Conservation (phyloP, 2,888 invertebrate species). For the Andrena chrysosceles region DNA sequence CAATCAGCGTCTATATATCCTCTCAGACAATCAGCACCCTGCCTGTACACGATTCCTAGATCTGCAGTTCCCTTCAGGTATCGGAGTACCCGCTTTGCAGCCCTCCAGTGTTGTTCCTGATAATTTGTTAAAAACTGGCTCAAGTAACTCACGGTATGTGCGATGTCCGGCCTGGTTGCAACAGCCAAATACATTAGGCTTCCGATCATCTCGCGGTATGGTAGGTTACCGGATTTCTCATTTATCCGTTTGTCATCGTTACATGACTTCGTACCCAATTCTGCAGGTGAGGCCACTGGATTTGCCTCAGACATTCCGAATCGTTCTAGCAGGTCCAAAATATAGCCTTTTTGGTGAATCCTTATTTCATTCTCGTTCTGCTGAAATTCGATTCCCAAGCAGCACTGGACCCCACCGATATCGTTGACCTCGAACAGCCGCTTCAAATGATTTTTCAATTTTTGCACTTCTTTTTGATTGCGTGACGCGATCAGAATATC, state of each 20-base stretch:
- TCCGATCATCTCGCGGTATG: slow-evolving; percentile 5
- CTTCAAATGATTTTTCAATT: neutral
- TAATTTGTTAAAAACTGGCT: slow-evolving; percentile 43
- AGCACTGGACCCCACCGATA: neutral
- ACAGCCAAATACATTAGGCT: slow-evolving; percentile 1
- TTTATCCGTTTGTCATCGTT: neutral
- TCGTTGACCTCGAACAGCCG: slow-evolving; percentile 1
- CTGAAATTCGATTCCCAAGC: slow-evolving; percentile 11
- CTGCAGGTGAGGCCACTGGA: neutral
- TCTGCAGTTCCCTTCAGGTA: slow-evolving; percentile 21
- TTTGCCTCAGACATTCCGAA: slow-evolving; percentile 12
- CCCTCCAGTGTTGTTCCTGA: slow-evolving; percentile 10
- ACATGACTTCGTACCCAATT: neutral
- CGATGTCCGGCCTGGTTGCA: slow-evolving; percentile 49
- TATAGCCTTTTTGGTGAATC: neutral
- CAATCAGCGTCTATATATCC: neutral
- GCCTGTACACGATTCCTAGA: neutral
- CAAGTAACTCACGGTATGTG: slow-evolving; percentile 51
- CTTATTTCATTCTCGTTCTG: neutral
- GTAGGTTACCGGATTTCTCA: neutral
- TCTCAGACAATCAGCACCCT: neutral
- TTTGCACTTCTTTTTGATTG: neutral
- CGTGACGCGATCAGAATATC: slow-evolving; percentile 2
- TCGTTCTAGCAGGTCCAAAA: neutral
- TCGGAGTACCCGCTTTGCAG: neutral